Evolutionary conservation across 2,888 invertebrate species (phyloP).

Genomic region (Dynastes maya): DNA sequence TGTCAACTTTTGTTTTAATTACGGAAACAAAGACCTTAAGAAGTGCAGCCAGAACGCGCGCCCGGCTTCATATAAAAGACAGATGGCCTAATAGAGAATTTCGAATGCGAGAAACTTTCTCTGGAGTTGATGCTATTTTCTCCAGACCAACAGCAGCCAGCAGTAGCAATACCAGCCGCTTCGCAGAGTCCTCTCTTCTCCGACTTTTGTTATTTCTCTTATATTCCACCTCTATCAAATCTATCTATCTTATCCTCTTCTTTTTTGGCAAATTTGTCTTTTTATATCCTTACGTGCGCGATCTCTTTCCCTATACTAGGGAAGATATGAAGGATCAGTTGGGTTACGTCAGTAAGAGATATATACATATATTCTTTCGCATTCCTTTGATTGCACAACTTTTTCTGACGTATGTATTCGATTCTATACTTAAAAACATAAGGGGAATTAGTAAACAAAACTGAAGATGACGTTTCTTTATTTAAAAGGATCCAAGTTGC

Average conservation of each 20-base stretch:
- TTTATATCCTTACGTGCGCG: not conserved
- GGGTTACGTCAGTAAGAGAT: not conserved
- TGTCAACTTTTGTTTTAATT: slow-evolving; percentile 70
- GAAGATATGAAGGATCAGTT: not conserved
- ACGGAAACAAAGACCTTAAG: slow-evolving; percentile 68
- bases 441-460: not conserved
- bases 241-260: not conserved
- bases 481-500: too few species aligned
- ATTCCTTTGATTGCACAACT: not conserved
- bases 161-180: too few species aligned
- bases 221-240: not conserved
- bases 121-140: not conserved
- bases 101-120: slow-evolving; percentile 56
- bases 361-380: not conserved
- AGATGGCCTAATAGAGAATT: slow-evolving; percentile 59
- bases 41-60: slow-evolving; percentile 59
- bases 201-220: slow-evolving; percentile 19
- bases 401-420: not conserved
- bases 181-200: not conserved
- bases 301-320: not conserved
- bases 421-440: not conserved
- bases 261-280: not conserved
- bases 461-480: too few species aligned
- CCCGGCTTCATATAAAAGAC: slow-evolving; percentile 59
- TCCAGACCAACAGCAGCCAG: not conserved